Evolutionary conservation across 2,797 vertebrate species (phyloP).

Genomic region (Uromys caudimaculatus): DNA sequence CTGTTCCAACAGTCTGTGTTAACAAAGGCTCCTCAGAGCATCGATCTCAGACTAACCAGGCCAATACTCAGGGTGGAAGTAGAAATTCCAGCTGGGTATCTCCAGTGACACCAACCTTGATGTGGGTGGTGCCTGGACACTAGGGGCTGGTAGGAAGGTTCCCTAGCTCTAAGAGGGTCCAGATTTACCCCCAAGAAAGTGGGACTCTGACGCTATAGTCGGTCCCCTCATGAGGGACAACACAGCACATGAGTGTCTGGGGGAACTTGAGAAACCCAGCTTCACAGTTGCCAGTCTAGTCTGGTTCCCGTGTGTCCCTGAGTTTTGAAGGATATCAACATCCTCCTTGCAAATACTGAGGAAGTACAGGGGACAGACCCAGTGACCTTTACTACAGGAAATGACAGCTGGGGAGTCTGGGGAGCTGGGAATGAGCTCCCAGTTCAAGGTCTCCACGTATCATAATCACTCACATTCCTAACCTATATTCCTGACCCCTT

Average conservation of each 20-base stretch:
- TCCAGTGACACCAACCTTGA: accelerated
- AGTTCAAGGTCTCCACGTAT: not conserved
- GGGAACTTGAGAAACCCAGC: not conserved
- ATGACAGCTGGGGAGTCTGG: not conserved
- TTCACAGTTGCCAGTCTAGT: not conserved
- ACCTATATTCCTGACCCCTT: not conserved
- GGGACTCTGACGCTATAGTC: not conserved
- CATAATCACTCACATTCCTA: not conserved
- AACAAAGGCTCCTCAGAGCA: not conserved
- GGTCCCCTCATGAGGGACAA: not conserved
- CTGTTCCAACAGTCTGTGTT: too few species aligned
- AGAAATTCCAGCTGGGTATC: not conserved
- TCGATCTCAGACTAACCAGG: not conserved
- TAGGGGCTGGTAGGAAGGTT: not conserved
- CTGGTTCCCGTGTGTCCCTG: not conserved
- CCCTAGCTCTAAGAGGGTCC: not conserved
- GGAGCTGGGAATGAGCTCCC: not conserved
- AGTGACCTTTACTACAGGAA: not conserved
- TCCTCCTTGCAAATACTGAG: not conserved
- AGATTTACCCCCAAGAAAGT: not conserved
- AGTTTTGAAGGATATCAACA: not conserved
- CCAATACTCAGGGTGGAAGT: not conserved
- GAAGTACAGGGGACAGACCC: not conserved
- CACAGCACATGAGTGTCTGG: not conserved
- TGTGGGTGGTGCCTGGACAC: not conserved